Percentiles rank a stretch among this genome's conserved stretches.
Conservation (phyloP, 2,797 vertebrate species). For the Epinephelus coioides region DNA sequence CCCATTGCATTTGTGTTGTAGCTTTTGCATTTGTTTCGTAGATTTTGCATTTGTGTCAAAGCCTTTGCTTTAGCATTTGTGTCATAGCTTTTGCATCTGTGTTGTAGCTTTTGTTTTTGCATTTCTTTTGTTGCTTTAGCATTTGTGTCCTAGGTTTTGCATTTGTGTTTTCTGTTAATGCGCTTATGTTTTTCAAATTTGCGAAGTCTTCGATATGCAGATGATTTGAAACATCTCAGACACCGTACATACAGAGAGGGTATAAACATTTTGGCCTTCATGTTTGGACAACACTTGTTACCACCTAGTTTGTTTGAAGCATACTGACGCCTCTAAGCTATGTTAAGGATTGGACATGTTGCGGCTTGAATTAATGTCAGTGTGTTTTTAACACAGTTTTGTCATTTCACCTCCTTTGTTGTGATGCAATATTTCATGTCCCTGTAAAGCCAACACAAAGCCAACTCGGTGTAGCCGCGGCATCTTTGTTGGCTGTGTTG, state of each 20-base stretch:
- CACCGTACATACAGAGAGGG: background rate
- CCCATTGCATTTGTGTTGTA: too few species aligned
- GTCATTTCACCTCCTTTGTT: constrained; percentile 10
- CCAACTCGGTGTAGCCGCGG: constrained; percentile 20
- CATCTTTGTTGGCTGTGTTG: constrained; percentile 66
- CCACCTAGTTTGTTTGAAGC: constrained; percentile 42
- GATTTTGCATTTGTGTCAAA: too few species aligned
- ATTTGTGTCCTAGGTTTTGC: too few species aligned
- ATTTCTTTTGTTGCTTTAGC: too few species aligned
- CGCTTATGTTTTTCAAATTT: too few species aligned
- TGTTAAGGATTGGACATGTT: constrained; percentile 15
- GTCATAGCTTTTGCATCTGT: too few species aligned
- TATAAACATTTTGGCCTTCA: background rate
- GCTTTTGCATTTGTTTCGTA: too few species aligned
- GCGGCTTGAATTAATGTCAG: background rate
- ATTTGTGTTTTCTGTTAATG: too few species aligned
- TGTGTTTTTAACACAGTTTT: background rate
- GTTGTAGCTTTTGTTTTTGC: too few species aligned
- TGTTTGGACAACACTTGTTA: background rate
- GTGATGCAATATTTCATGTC: constrained; percentile 7
- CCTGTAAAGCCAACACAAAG: constrained; percentile 6
- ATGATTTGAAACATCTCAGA: too few species aligned
- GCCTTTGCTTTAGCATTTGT: too few species aligned
- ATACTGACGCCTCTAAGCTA: constrained; percentile 25
- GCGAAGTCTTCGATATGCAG: too few species aligned